phyloP scores from a whole-genome alignment of 30 jellyfish, hydroid and myxozoan genomes.

The Pelagia noctiluca region DNA sequence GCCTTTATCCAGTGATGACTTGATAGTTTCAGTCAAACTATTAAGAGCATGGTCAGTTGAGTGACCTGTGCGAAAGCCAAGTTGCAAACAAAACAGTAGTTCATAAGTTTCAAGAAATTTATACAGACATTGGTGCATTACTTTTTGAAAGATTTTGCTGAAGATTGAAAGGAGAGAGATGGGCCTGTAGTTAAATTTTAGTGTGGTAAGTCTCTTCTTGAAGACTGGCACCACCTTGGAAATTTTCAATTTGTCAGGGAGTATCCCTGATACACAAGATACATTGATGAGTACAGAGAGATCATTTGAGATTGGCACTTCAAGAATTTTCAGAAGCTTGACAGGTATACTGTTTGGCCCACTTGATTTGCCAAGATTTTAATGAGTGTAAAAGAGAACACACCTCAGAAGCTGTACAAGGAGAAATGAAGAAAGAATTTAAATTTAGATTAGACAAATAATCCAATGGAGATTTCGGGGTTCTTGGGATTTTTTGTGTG shows the following conservation, averaged over 20 bases:
- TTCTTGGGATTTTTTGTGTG: background rate
- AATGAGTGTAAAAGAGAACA: background rate
- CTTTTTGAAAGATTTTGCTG: conserved; percentile 7
- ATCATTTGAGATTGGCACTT: conserved; percentile 2
- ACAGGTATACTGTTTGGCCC: no score
- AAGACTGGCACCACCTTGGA: no score
- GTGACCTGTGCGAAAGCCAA: conserved; percentile 8
- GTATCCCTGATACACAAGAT: conserved; percentile 14
- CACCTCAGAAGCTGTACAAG: conserved; percentile 16
- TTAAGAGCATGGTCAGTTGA: no score
- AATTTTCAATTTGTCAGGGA: conserved; percentile 19
- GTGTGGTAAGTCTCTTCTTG: no score
- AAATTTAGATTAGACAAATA: background rate
- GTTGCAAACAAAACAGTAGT: background rate
- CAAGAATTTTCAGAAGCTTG: conserved; percentile 4
- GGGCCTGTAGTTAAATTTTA: no score
- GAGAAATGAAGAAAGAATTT: conserved; percentile 19
- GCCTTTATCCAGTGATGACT: background rate
- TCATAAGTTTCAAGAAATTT: conserved; percentile 7
- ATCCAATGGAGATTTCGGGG: conserved; percentile 7
- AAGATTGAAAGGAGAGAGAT: no score
- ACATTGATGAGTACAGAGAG: conserved; percentile 32
- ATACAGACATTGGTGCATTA: conserved; percentile 14
- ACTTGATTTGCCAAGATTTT: no score
- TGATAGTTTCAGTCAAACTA: no score